Evolutionary conservation across 2,113 vertebrate genomes (phyloP), one percentile per base, ranked within the genome.

Genomic region (Plectropomus leopardus): DNA sequence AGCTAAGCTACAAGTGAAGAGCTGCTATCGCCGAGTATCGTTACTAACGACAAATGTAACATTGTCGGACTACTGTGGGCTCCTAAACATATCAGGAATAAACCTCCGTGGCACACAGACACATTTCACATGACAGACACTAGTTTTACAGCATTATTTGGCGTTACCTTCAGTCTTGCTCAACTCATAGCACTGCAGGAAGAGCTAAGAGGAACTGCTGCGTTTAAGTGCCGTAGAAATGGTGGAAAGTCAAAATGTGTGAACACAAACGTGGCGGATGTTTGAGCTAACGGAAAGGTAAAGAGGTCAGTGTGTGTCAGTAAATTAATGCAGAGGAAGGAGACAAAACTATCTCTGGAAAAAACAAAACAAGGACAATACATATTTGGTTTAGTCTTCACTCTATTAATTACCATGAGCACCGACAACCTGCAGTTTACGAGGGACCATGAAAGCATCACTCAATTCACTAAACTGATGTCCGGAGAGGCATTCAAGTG

Each of bases 101-200:
- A 19, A 21, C 4, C 6, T 13, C 0, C 1, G 23, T 47, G 0
- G 4, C 16, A 17, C 16, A 9, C 1, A 7, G 6, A 17, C 42
- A 1, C 11, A 8, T 77, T 74, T 68, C 17, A 45, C 17, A 2
- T 19, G 1, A 64, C 13, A 77, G 1, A 23, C 9, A 23, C 0
- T 21, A 24, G 53, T 58, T 78, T 34, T 6, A 17, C 1, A 3
- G 26, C 1, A 50, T 48, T 28, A 61, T 64, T 45, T 34, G 11
- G 4, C 2, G 48, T 83, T 91, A 92, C 90, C 91, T 83, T 87
- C 21, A 57, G 72, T 76, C 34, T 74, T 11, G 19, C 72, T 91
- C 78, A 92, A 91, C 84, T 92, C 90, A 91, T 91, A 86, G 55
- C 86, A 90, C 36, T 47, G 8, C 63, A 78, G 72, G 63, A 81